Evolutionary conservation across 1,140 invertebrate species (phyloP).

Genomic region (Trinorchestia longiramus): DNA sequence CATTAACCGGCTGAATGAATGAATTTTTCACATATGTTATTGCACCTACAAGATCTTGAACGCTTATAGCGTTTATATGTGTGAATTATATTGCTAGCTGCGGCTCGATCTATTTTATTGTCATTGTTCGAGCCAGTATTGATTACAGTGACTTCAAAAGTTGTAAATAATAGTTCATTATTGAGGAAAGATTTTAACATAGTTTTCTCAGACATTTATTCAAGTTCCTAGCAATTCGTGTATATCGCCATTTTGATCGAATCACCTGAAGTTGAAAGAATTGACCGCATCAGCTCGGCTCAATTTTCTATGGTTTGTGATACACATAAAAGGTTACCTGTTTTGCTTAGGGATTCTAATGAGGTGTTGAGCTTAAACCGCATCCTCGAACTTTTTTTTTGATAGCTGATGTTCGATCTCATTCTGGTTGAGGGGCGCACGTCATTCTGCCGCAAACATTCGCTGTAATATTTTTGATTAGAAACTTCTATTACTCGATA

Average conservation of each 20-base stretch:
- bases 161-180: not conserved
- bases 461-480: not conserved
- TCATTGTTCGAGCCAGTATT: slow-evolving; percentile 22
- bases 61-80: slow-evolving; percentile 7
- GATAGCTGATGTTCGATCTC: not conserved
- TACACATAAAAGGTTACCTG: not conserved
- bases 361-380: not conserved
- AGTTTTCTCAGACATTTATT: not conserved
- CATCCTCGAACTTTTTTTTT: not conserved
- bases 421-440: not conserved
- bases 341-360: not conserved
- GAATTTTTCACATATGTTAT: slow-evolving; percentile 6
- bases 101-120: slow-evolving; percentile 42
- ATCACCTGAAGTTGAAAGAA: not conserved
- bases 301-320: not conserved
- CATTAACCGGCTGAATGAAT: not conserved
- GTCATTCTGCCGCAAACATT: not conserved
- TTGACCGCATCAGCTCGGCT: not conserved
- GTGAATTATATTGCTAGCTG: slow-evolving; percentile 33
- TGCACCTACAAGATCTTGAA: not conserved
- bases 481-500: not conserved
- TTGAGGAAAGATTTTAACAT: not conserved
- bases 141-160: slow-evolving; percentile 24
- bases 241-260: slow-evolving; percentile 25
- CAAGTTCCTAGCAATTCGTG: not conserved